Evolutionary conservation across 92 coral and sea anemone species (phyloP), one percentile per base, ranked within the genome.

Genomic region (Scolanthus callimorphus): DNA sequence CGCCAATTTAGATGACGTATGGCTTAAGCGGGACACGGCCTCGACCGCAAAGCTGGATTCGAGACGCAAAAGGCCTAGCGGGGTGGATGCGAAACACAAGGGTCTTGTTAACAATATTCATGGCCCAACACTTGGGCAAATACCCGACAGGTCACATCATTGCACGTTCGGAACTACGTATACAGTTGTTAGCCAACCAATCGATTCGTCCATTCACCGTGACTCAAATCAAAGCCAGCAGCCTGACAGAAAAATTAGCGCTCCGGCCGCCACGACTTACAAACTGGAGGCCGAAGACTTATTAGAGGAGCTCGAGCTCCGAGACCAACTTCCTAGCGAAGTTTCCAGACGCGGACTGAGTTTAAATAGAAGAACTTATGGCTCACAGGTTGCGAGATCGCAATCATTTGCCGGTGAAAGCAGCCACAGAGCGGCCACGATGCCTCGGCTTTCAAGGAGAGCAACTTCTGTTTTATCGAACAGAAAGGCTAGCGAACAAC

Each of bases 151-250:
- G 70, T 69, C 74, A 70, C 69, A 67, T 58, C 66, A 60, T 62
- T 80, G 65, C 58, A 55, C 64, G 48, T 34, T 70, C 28, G 87
- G 87, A 8, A 57, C 78, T 70, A 70, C 89, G 28, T 82, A 82
- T 53, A 79, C 83, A 3, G 31, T 82, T 49, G 60, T 82, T 55
- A 72, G 83, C 50, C 89, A 76, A 63, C 82, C 87, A 56, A 46
- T 46, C 8, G 23, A 46, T 4, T 9, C 52, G 17, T 4, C 22
- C 22, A 4, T 4, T 4, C 52, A 46, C 8, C 52, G 52, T 46
- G 52, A 46, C 52, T 34, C 15, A 6, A 46, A 46, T 20, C 11
- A 46, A 4, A 46, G 6, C 19, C 11, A 9, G 22, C 4, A 11
- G 11, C 4, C 4, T 4, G 52, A 6, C 4, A 9, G 52, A 20